These are phyloP conservation scores for Drosophila sordidapex DNA, from an alignment of 2,888 invertebrate species.

Conservation along the genomic window DNA sequence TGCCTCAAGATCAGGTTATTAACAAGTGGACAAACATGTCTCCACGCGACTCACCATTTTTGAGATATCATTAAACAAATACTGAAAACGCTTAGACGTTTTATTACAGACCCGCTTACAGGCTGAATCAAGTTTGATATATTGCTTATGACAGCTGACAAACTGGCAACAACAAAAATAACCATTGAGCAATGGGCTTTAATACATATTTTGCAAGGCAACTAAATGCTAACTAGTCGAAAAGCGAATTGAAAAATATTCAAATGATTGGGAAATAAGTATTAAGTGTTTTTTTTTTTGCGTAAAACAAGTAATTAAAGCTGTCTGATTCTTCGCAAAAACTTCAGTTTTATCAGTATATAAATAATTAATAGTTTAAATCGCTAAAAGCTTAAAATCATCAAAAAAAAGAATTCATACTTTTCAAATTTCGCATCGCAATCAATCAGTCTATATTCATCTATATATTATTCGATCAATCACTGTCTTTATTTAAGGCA, in stretches of 20 bases:
- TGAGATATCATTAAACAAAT: constrained; percentile 52
- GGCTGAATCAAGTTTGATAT: constrained; percentile 49
- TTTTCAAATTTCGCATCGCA: not conserved
- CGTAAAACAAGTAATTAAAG: not conserved
- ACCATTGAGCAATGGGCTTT: constrained; percentile 29
- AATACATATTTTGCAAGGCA: constrained; percentile 12
- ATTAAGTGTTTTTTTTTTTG: not conserved
- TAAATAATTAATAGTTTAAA: constrained; percentile 11
- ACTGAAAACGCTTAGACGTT: constrained; percentile 20
- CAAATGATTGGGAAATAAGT: constrained; percentile 19
- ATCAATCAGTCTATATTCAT: not conserved
- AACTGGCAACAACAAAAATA: constrained; percentile 40
- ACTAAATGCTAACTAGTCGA: constrained; percentile 15
- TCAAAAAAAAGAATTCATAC: not conserved
- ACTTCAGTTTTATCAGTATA: not conserved
- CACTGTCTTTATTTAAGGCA: not conserved
- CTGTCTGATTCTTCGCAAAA: not conserved
- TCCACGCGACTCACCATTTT: constrained; percentile 39
- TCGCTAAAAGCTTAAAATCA: not conserved
- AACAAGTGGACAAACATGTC: constrained; percentile 60
- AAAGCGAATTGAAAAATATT: constrained; percentile 9
- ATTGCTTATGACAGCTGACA: constrained; percentile 65
- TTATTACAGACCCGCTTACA: constrained; percentile 25
- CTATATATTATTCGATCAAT: not conserved
- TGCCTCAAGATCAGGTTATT: constrained; percentile 48